Base-by-base conservation (phyloP, 1,140 invertebrate genomes). In the Cryptotermes secundus region DNA sequence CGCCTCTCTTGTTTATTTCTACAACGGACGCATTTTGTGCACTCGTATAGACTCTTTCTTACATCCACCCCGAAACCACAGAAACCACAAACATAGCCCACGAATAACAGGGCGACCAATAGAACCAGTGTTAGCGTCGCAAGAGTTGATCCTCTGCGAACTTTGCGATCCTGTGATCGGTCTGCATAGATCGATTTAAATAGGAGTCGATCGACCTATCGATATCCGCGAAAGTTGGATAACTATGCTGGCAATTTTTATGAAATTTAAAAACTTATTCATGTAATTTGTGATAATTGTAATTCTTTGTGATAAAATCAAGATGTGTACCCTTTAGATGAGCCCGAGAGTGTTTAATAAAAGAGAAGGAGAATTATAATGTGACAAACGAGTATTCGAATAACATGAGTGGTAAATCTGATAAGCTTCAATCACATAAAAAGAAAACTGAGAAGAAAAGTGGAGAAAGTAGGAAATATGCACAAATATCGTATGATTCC, bases 361-460 rank as follows among this genome's bases (percentile, higher is more conserved):
- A 31, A 10, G n/a, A 9, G 16, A 72, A 72, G 2, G 59, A 72
- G 26, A 72, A n/a, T 31, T 72, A 72, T 14, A 4, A 31, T 72
- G 26, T 26, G 4, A 16, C n/a, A n/a, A 72, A 6, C 14, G n/a
- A 7, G 59, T 72, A 3, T 1, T 7, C 59, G 26, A 49, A n/a
- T 72, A 72, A 72, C n/a, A 72, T 72, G 59, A 72, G 59, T 72
- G 59, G 59, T 16, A 82, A 82, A 49, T 34, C 36, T 34, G 81
- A 53, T 34, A 82, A 82, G 53, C 6, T 34, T 49, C 81, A 82
- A 34, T 31, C 53, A 24, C 81, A 53, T 45, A 45, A 59, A 82
- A 82, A 38, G 81, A 45, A 59, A 34, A 59, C 42, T 9, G 81
- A 82, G n/a, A 82, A 82, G 34, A 82, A 49, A 82, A 45, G 31